Base-by-base conservation (phyloP, 2,113 vertebrate species). In the Ammospiza caudacuta region DNA sequence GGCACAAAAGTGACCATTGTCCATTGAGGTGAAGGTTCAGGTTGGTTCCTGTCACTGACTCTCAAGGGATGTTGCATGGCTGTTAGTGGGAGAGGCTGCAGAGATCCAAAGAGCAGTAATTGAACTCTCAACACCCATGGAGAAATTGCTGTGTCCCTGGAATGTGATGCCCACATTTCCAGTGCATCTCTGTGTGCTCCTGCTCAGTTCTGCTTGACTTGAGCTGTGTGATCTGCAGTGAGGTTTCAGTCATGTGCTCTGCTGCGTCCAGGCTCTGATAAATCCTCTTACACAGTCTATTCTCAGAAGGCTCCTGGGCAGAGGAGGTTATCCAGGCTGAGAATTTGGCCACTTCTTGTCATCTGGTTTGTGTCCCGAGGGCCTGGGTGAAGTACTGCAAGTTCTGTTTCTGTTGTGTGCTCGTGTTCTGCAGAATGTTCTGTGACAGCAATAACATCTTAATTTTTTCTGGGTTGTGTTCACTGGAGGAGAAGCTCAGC, bases 231-330 rank as follows among this genome's bases (percentile, higher is more conserved):
- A 47, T 33, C 27, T 29, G 25, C 72, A 64, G 17, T 3, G 41
- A 64, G 83, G 20, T 47, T 57, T 35, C 74, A 47, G 75, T 64
- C 93, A 72, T 9, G 13, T 75, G 92, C 73, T 61, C 83, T 44
- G 28, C 77, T 70, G 64, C 3, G 4, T 3, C 59, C 68, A 28
- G 2, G 64, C 29, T 51, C 80, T 58, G 67, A 79, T 66, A 95
- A 95, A 96, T 92, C 94, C 87, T 92, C 93, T 95, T 97, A 89
- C 28, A 27, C 16, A 10, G 51, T 43, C 37, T 89, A 66, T 83
- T 82, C 78, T 87, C 87, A 51, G 91, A 82, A 64, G 74, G 54
- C 63, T 87, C 62, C 69, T 87, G 68, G 70, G 52, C 80, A 92
- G 57, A 63, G 44, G 90, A 95, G 82, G 49, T 61, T 95, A 90